These are phyloP conservation scores for Philonicus albiceps DNA, from an alignment of 2,888 invertebrate genomes.

Conservation along the genomic window DNA sequence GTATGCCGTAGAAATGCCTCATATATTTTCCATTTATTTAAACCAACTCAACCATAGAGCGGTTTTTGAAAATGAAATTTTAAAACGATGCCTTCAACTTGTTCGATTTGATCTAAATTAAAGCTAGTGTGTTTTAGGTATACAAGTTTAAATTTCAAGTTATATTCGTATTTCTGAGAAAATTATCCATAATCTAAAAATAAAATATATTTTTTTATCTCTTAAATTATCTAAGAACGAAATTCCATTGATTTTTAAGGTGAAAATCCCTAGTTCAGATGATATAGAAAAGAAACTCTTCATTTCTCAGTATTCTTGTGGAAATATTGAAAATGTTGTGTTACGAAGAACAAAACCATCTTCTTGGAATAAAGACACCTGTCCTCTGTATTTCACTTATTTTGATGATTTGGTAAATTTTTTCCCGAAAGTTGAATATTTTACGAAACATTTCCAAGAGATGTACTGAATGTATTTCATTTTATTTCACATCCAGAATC, in stretches of 20 bases:
- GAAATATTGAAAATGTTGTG: neutral
- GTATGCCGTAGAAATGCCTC: neutral
- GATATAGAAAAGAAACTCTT: neutral
- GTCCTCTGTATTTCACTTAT: neutral
- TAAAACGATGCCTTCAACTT: neutral
- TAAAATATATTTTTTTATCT: neutral
- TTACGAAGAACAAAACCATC: neutral
- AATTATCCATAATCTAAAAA: too few species aligned
- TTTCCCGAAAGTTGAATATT: neutral
- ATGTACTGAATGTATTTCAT: neutral
- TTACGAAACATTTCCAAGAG: neutral
- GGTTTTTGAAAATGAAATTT: neutral
- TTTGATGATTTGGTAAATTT: neutral
- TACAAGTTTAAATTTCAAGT: neutral
- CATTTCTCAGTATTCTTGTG: neutral
- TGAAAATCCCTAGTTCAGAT: neutral
- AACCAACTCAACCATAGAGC: neutral
- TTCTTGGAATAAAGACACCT: neutral
- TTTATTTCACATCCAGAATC: neutral
- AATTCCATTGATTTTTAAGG: neutral
- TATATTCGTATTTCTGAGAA: neutral
- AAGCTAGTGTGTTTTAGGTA: neutral
- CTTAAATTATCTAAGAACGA: neutral
- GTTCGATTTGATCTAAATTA: neutral
- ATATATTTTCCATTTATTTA: neutral